Conservation (phyloP, 2,888 invertebrate genomes). For the Cephus pulcher region DNA sequence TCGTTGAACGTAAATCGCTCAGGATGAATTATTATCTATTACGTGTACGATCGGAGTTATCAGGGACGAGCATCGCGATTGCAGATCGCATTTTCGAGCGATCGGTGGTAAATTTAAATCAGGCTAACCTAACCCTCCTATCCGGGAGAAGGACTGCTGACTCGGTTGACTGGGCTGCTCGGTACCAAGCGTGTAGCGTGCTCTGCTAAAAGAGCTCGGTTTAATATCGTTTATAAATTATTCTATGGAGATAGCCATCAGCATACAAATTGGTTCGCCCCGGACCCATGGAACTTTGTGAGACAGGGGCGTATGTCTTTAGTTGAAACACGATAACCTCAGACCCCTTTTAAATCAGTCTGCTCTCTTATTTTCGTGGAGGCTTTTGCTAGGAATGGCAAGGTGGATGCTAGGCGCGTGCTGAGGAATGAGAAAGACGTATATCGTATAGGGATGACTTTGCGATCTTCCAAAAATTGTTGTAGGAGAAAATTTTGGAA, state of each 20-base stretch:
- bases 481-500: neutral
- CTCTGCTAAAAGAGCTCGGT: slow-evolving; percentile 40
- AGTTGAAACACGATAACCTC: neutral
- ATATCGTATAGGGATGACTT: neutral
- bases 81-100: slow-evolving; percentile 13
- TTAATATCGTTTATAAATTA: slow-evolving; percentile 57
- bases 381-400: neutral
- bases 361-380: neutral
- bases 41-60: slow-evolving; percentile 2
- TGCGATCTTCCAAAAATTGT: neutral
- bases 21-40: slow-evolving; percentile 5
- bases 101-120: slow-evolving; percentile 21
- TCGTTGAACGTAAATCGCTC: neutral
- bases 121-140: slow-evolving; percentile 2
- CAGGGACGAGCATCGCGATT: slow-evolving; percentile 12
- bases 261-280: slow-evolving; percentile 54
- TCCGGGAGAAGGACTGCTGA: neutral
- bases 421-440: neutral
- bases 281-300: slow-evolving; percentile 28
- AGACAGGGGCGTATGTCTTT: neutral
- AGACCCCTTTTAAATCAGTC: neutral
- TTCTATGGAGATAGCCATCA: slow-evolving; percentile 52
- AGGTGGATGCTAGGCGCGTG: neutral
- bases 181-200: slow-evolving; percentile 13
- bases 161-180: neutral